Conservation (phyloP, 2,888 invertebrate species). For the Lysandra bellargus region DNA sequence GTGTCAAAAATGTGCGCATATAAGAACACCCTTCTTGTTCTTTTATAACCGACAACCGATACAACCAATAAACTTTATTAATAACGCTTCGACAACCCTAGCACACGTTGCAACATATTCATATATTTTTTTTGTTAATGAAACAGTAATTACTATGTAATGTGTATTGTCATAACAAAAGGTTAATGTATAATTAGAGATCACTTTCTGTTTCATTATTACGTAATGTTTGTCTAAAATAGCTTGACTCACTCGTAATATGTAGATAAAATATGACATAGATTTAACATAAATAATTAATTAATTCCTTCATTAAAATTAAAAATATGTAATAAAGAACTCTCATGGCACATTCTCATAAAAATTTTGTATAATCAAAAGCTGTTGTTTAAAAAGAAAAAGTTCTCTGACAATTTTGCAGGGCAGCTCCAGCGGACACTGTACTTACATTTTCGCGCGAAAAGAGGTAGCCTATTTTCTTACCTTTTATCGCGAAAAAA, state of each 20-base stretch:
- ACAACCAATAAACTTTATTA: background rate
- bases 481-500: background rate
- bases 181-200: constrained; percentile 49
- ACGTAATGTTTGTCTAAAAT: constrained; percentile 37
- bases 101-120: constrained; percentile 38
- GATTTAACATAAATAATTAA: constrained; percentile 4
- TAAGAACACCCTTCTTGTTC: background rate
- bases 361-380: background rate
- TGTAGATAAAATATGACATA: constrained; percentile 14
- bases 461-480: background rate
- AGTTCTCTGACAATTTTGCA: no score
- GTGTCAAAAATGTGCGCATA: no score
- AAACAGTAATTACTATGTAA: constrained; percentile 46
- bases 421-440: background rate
- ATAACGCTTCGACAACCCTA: constrained; percentile 37
- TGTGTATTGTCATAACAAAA: constrained; percentile 50
- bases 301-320: background rate
- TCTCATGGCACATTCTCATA: background rate
- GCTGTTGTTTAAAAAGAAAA: no score
- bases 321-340: background rate
- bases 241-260: constrained; percentile 1
- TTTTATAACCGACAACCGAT: no score
- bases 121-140: constrained; percentile 41
- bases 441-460: background rate
- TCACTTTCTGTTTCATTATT: constrained; percentile 50